Base-by-base conservation (phyloP, 2,113 vertebrate genomes). In the Colossoma macropomum region DNA sequence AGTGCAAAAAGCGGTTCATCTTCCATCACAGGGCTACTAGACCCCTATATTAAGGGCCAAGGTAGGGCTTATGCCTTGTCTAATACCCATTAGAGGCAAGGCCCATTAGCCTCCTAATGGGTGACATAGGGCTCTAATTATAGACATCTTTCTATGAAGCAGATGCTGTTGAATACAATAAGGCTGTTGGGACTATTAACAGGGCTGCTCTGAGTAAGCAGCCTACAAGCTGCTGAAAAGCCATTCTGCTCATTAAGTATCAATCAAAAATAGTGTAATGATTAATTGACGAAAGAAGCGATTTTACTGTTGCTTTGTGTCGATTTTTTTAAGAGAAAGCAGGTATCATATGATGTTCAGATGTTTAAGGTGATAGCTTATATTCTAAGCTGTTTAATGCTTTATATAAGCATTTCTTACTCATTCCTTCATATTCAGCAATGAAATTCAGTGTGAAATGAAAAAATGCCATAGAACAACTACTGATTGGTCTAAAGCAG, bases 201-300 rank as follows among this genome's bases (percentile, higher is more conserved):
- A 94, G 89, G 91, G 92, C 94, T 95, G 93, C 93, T 94, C 96
- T 96, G 96, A 95, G 95, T 93, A 92, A 94, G 94, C 93, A 93
- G 92, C 92, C 94, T 95, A 95, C 94, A 95, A 96, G 93, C 94
- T 91, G 91, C 92, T 50, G 95, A 95, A 94, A 95, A 92, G 94
- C 94, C 87, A 91, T 93, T 95, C 92, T 95, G 96, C 95, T 96
- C 95, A 95, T 96, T 95, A 93, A 85, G 90, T 89, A 84, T 95
- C 95, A 94, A 87, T 95, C 95, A 94, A 94, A 94, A 91, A 91
- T 93, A 92, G 92, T 95, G 93, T 95, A 94, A 93, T 95, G 93
- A 96, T 96, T 95, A 96, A 95, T 89, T 89, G 32, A 83, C 23
- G 48, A 83, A 70, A 50, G 30, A 75, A 63, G 69, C 15, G 12